Base-by-base conservation (phyloP, 2,113 vertebrate species). In the Siphamia tubifer region DNA sequence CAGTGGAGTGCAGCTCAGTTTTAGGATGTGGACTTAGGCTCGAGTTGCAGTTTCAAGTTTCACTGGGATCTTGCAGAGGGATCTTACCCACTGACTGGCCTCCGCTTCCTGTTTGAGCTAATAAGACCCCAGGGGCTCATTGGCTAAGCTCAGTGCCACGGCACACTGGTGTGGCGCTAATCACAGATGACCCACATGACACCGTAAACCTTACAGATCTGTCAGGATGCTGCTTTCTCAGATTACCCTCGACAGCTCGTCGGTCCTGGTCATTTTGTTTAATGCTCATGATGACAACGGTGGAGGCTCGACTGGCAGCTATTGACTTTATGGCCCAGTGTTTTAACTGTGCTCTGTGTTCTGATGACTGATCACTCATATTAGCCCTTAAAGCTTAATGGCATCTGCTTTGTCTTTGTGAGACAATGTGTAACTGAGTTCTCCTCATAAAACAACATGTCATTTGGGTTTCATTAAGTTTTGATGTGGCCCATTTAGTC, bases 101-200 rank as follows among this genome's bases (percentile, higher is more conserved):
- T 63, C 54, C 20, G 54, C 73, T 72, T 84, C 70, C 77, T 85
- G 70, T 84, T 81, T 80, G 64, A 75, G 35, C 69, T 85, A 85
- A 87, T 78, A 79, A 74, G 74, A 49, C 88, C 78, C 84, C 1
- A 12, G 81, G 74, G 89, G 65, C 70, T 87, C 74, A 68, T 81
- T 79, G 74, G 62, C 45, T 61, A 62, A 71, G 61, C 58, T 78
- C 36, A 55, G 63, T 4, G 10, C 39, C 65, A 48, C 44, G 75
- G 68, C 45, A 32, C 44, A 60, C 36, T 36, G 55, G 49, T 76
- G 61, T 45, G 42, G 35, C 0, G 49, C 82, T 83, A 81, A 87
- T 88, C 81, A 65, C 58, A 43, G 21, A 35, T 84, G 80, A 77
- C 81, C 77, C 66, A 25, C 67, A 44, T 69, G 77, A 86, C 72